Evolutionary conservation across 2,888 invertebrate species (phyloP).

Genomic region (Drosophila picticornis): DNA sequence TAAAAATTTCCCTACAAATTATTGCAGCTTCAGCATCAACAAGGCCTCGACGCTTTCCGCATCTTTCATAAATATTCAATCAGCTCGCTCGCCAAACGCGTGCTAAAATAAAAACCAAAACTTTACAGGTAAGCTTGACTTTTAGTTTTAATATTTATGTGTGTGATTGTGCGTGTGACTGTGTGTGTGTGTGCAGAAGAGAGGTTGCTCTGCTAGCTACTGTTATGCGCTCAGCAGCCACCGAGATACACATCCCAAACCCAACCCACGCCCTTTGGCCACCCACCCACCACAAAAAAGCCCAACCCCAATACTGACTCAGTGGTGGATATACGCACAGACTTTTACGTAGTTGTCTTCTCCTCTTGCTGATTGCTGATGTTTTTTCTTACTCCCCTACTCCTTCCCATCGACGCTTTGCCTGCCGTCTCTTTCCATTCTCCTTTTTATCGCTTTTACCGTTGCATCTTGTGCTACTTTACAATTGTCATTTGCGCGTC

Average conservation of each 20-base stretch:
- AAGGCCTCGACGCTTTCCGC: slow-evolving; percentile 45
- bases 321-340: slow-evolving; percentile 71
- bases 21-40: slow-evolving; percentile 49
- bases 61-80: slow-evolving; percentile 60
- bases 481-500: slow-evolving; percentile 72
- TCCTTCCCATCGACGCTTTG: slow-evolving; percentile 10
- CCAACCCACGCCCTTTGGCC: slow-evolving; percentile 44
- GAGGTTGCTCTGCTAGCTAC: slow-evolving; percentile 40
- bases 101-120: slow-evolving; percentile 55
- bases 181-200: slow-evolving; percentile 35
- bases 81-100: slow-evolving; percentile 66
- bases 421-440: slow-evolving; percentile 27
- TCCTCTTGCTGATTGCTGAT: slow-evolving; percentile 34
- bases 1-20: slow-evolving; percentile 47
- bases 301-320: slow-evolving; percentile 30
- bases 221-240: slow-evolving; percentile 42
- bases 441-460: slow-evolving; percentile 38
- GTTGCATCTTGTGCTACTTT: slow-evolving; percentile 71
- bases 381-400: slow-evolving; percentile 7
- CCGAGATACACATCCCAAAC: slow-evolving; percentile 10
- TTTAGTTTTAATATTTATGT: slow-evolving; percentile 35
- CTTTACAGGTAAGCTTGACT: slow-evolving; percentile 73
- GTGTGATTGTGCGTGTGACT: slow-evolving; percentile 9
- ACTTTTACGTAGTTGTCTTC: slow-evolving; percentile 69
- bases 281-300: slow-evolving; percentile 26